phyloP scores from a whole-genome alignment of 2,888 invertebrate genomes.

The Luffia ferchaultella region DNA sequence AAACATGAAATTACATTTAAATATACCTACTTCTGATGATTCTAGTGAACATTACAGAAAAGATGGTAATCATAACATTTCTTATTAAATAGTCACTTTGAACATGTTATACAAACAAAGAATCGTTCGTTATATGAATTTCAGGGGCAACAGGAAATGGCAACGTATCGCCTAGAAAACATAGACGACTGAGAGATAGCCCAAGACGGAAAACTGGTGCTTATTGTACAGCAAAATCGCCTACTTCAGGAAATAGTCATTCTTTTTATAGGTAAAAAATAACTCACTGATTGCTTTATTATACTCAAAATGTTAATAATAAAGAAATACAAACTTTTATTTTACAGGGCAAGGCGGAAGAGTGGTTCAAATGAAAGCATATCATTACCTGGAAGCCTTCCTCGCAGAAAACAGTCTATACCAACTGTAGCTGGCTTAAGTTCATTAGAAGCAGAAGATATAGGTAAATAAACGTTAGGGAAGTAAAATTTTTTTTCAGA shows the following conservation, averaged over 20 bases:
- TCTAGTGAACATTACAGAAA: conserved; percentile 65
- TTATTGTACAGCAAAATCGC: conserved; percentile 61
- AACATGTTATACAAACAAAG: neutral
- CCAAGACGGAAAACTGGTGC: conserved; percentile 71
- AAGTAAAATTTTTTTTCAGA: neutral
- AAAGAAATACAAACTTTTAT: conserved; percentile 4
- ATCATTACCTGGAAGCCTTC: conserved; percentile 70
- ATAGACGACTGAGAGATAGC: conserved; percentile 70
- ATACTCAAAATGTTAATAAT: neutral
- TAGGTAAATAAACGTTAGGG: conserved; percentile 17
- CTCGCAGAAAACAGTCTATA: conserved; percentile 68
- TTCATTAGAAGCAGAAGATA: conserved; percentile 59
- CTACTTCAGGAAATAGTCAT: conserved; percentile 46
- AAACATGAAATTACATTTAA: conserved; percentile 59
- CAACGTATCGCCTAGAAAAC: conserved; percentile 66
- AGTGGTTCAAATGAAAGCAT: conserved; percentile 68
- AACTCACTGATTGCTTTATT: conserved; percentile 1
- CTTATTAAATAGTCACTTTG: neutral
- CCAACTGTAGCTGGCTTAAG: conserved; percentile 52
- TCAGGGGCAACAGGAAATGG: conserved; percentile 43
- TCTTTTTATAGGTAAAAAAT: conserved; percentile 51
- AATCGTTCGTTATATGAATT: neutral
- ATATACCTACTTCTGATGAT: conserved; percentile 69
- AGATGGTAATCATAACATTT: conserved; percentile 31
- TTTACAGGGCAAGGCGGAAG: conserved; percentile 48